Evolutionary conservation across 1,140 invertebrate genomes (phyloP), one percentile per base, ranked within the genome.

Genomic region (Neomicropteryx cornuta): DNA sequence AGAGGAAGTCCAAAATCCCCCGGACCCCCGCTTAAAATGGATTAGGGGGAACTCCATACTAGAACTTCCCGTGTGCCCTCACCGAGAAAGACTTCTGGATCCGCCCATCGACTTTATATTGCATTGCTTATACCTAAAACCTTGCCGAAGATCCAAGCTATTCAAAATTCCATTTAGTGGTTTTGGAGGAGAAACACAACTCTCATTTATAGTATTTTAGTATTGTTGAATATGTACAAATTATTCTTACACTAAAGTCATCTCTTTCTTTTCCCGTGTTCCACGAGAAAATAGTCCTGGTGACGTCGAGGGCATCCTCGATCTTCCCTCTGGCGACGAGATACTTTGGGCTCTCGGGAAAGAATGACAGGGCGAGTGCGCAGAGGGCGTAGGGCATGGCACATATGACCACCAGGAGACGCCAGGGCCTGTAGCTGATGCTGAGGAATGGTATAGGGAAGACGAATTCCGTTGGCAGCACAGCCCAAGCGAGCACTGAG

Each of bases 291-390:
- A 79, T 76, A 21, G 50, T 56, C 41, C 60, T 63, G 27, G 77
- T 56, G 1, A 78, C 66, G 3, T 62, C 55, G 3, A 79, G 51
- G 8, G 73, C 67, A 22, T 72, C 69, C 3, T 72, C 58, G 5
- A 66, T 49, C 10, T 65, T 56, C 43, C 75, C 73, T 41, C 59
- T 62, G 3, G 68, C 53, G 13, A 78, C 62, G 1, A 81, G 53
- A 53, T 74, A 84, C 49, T 82, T 80, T 0, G 81, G 81, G 51
- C 79, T 83, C 47, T 85, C 81, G 0, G 80, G 79, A 29, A 81
- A 73, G 18, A 71, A 64, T 3, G 71, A 53, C 14, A 84, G 60
- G 0, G 71, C 46, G 0, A 76, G 29, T 3, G 72, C 71, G 2
- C 72, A 71, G 0, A 74, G 38, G 1, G 81, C 58, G 45, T 73